Evolutionary conservation across 2,888 invertebrate genomes (phyloP).

Genomic region (Heliconius cydno): DNA sequence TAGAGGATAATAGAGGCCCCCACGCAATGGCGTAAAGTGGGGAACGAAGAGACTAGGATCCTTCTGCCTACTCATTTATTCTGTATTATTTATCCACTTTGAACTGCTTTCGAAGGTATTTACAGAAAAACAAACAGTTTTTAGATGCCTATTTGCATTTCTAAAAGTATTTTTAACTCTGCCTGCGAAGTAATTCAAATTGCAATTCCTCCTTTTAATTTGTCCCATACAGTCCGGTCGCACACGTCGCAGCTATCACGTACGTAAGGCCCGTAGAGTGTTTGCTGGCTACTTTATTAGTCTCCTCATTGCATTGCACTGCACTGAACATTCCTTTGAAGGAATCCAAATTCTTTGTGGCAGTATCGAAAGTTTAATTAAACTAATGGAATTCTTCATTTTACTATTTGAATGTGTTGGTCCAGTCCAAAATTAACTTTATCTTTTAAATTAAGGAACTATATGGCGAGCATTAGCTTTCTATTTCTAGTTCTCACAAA

Average conservation of each 20-base stretch:
- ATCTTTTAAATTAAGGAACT: background rate
- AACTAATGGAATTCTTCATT: slow-evolving; percentile 8
- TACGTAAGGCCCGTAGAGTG: slow-evolving; percentile 1
- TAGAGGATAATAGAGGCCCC: too few species aligned
- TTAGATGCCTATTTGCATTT: background rate
- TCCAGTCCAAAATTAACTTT: background rate
- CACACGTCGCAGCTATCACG: slow-evolving; percentile 22
- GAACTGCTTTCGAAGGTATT: background rate
- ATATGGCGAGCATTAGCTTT: background rate
- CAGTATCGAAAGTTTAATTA: slow-evolving; percentile 18
- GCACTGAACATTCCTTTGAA: slow-evolving; percentile 20
- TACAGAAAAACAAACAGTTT: background rate
- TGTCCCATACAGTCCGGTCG: slow-evolving; percentile 13
- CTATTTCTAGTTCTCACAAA: background rate
- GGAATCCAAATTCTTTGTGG: slow-evolving; percentile 14
- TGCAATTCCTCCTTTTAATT: slow-evolving; percentile 22
- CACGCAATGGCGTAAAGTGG: too few species aligned
- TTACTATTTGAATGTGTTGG: slow-evolving; percentile 7
- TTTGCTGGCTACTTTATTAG: slow-evolving; percentile 27
- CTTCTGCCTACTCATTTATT: too few species aligned
- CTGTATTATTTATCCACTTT: too few species aligned
- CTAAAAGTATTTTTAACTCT: slow-evolving; percentile 1
- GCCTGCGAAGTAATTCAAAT: background rate
- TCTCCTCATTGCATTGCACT: slow-evolving; percentile 24
- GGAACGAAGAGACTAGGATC: too few species aligned